Percentiles rank a stretch among this genome's conserved stretches.
phyloP scores from a whole-genome alignment of 2,888 invertebrate species.

The Tribolium freemani region DNA sequence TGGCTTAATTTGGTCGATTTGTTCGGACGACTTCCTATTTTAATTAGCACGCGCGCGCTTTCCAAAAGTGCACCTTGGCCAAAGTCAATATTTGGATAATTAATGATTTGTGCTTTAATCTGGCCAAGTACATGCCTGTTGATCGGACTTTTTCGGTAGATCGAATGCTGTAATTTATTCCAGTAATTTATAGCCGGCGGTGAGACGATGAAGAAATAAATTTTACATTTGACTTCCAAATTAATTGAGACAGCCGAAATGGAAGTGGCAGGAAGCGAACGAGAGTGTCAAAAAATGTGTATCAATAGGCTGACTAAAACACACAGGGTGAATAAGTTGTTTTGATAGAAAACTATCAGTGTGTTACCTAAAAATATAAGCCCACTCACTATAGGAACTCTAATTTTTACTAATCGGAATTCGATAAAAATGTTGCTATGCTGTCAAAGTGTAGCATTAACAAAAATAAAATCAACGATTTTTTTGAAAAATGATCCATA shows the following conservation, averaged over 20 bases:
- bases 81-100: slow-evolving; percentile 11
- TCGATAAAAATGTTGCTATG: too few relatives aligned
- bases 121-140: background rate
- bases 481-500: too few relatives aligned
- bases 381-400: too few relatives aligned
- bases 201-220: background rate
- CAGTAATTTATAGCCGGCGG: background rate
- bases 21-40: slow-evolving; percentile 19
- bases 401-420: too few relatives aligned
- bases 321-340: too few relatives aligned
- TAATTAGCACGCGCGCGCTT: slow-evolving; percentile 14
- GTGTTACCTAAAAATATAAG: too few relatives aligned
- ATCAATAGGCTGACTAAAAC: too few relatives aligned
- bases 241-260: background rate
- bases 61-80: background rate
- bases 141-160: background rate
- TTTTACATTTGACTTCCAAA: background rate
- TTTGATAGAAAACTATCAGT: too few relatives aligned
- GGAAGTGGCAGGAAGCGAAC: too few relatives aligned
- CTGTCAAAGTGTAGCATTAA: too few relatives aligned
- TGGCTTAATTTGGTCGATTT: slow-evolving; percentile 4
- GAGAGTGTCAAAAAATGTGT: background rate
- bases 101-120: background rate
- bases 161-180: background rate
- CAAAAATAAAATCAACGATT: too few relatives aligned